These are phyloP conservation scores for Squalus acanthias DNA, from an alignment of 2,797 vertebrate genomes.

Conservation along the genomic window DNA sequence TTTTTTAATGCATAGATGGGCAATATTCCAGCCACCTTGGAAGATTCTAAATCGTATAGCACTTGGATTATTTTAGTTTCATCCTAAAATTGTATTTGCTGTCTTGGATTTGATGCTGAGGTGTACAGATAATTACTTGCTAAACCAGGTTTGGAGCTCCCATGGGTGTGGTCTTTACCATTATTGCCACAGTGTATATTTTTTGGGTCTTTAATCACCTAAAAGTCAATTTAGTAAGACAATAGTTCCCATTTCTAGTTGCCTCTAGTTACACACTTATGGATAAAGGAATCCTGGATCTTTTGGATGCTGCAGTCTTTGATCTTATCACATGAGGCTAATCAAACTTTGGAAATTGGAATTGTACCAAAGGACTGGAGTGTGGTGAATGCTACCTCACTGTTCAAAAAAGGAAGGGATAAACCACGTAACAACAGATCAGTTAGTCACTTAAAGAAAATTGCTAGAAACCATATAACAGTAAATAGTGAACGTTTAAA, in stretches of 20 bases:
- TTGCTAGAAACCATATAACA: neutral
- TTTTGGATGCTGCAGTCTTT: neutral
- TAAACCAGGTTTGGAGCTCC: neutral
- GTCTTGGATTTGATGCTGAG: neutral
- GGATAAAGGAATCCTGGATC: neutral
- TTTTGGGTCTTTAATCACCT: neutral
- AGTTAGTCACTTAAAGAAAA: neutral
- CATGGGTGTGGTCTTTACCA: neutral
- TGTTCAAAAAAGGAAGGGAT: neutral
- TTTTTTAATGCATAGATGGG: neutral
- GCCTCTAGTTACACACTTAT: neutral
- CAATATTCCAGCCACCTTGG: neutral
- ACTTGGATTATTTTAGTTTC: constrained; percentile 2
- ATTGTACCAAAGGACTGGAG: neutral
- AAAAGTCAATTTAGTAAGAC: neutral
- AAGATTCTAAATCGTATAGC: neutral
- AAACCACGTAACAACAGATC: neutral
- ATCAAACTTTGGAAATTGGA: neutral
- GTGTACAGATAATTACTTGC: neutral
- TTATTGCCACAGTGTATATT: neutral
- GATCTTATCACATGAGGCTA: neutral
- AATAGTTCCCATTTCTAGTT: neutral
- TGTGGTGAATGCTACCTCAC: neutral
- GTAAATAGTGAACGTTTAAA: neutral
- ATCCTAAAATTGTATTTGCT: neutral